Percentiles rank a stretch among this genome's conserved stretches.
These are phyloP conservation scores for Cataglyphis rosenhaueri DNA, from an alignment of 2,888 invertebrate genomes.

Conservation along the genomic window DNA sequence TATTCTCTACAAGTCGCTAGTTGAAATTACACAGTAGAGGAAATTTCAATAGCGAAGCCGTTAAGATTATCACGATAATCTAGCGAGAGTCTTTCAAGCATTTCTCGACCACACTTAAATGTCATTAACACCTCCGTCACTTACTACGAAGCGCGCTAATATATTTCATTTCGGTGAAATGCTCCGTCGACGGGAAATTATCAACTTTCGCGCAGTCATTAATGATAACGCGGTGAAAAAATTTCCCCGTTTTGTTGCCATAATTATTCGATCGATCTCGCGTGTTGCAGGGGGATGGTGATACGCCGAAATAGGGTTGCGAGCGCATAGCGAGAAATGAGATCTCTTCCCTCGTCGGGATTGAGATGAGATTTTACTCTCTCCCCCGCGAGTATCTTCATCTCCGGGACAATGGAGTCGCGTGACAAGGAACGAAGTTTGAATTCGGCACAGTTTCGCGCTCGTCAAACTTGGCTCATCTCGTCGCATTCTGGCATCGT, in stretches of 20 bases:
- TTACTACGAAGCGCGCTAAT: slow-evolving; percentile 13
- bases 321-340: neutral
- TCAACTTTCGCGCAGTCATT: slow-evolving; percentile 4
- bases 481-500: slow-evolving; percentile 28
- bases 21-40: slow-evolving; percentile 30
- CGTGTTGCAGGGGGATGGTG: neutral
- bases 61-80: slow-evolving; percentile 43
- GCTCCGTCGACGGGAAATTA: neutral
- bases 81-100: slow-evolving; percentile 37
- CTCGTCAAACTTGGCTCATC: slow-evolving; percentile 41
- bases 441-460: slow-evolving; percentile 17
- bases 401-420: slow-evolving; percentile 30
- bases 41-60: slow-evolving; percentile 18
- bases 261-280: slow-evolving; percentile 42
- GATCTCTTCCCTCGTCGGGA: neutral
- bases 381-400: slow-evolving; percentile 12
- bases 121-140: slow-evolving; percentile 36
- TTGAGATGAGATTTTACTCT: slow-evolving; percentile 18
- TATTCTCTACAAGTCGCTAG: neutral
- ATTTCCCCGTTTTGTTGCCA: slow-evolving; percentile 14
- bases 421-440: slow-evolving; percentile 48
- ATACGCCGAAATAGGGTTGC: neutral
- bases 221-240: neutral
- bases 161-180: slow-evolving; percentile 34
- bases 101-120: slow-evolving; percentile 35